These are phyloP conservation scores for Perccottus glenii DNA, from an alignment of 2,113 vertebrate species.

Conservation along the genomic window DNA sequence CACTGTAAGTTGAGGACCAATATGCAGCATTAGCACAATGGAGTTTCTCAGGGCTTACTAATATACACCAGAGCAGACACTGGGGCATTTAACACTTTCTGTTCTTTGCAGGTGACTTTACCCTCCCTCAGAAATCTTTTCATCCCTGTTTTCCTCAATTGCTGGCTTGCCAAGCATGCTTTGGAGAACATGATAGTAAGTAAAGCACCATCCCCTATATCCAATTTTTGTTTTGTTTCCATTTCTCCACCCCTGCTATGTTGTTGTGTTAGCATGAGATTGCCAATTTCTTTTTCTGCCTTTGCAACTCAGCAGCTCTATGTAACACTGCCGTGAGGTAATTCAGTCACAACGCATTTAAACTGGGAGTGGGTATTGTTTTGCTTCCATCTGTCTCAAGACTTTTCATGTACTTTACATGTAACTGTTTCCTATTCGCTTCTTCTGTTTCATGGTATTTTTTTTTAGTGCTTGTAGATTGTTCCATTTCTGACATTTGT, in stretches of 20 bases:
- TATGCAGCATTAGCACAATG: conserved; percentile 19
- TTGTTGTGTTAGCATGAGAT: conserved; percentile 35
- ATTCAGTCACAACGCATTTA: conserved; percentile 25
- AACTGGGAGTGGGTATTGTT: not conserved
- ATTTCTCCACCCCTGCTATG: conserved; percentile 20
- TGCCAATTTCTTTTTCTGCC: conserved; percentile 18
- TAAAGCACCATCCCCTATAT: conserved; percentile 18
- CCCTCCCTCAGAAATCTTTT: conserved; percentile 83
- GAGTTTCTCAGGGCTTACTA: too few species aligned
- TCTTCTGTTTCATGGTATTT: not conserved
- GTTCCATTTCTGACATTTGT: not conserved
- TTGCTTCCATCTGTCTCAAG: conserved; percentile 7
- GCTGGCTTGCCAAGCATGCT: conserved; percentile 86
- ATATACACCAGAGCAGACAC: not conserved
- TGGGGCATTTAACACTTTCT: conserved; percentile 19
- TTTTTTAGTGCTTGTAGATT: not conserved
- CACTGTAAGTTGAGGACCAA: conserved; percentile 78
- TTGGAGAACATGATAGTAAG: conserved; percentile 89
- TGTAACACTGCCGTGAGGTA: conserved; percentile 17
- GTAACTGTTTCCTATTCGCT: not conserved
- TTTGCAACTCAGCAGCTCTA: conserved; percentile 34
- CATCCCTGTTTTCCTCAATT: conserved; percentile 87
- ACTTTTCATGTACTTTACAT: not conserved
- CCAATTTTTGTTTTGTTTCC: conserved; percentile 16
- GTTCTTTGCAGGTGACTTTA: conserved; percentile 78